A percentile compares a stretch with the other conserved stretches of the same genome.
Conservation (phyloP, 2,888 invertebrate species). For the Chaitophorus viminalis region DNA sequence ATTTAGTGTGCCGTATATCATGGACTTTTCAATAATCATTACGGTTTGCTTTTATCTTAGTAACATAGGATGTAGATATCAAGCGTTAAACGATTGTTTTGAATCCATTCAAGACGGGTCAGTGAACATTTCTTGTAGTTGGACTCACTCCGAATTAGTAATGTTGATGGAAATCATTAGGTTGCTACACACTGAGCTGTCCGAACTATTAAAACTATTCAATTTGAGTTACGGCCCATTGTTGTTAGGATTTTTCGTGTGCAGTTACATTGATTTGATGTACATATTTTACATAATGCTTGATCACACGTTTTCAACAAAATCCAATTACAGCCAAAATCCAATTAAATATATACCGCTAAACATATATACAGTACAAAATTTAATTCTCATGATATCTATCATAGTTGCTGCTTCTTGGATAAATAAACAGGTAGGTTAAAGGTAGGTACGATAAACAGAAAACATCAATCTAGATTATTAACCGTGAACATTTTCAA, state of each 20-base stretch:
- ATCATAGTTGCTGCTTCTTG: background rate
- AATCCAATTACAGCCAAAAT: background rate
- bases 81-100: background rate
- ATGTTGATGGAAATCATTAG: background rate
- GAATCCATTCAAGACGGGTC: background rate
- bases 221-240: background rate
- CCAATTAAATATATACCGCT: background rate
- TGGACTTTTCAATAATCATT: background rate
- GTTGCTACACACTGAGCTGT: slow-evolving; percentile 1
- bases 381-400: background rate
- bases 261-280: background rate
- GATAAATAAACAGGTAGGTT: background rate
- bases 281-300: background rate
- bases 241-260: background rate
- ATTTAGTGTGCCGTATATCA: background rate
- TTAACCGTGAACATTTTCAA: too few relatives aligned
- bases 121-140: background rate
- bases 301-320: background rate
- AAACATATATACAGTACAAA: background rate
- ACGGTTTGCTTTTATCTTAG: background rate
- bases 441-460: background rate
- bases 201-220: background rate
- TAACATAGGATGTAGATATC: background rate
- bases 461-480: too few relatives aligned
- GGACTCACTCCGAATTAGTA: background rate